Base-by-base conservation (phyloP, 2,113 vertebrate genomes). In the Furnarius figulus region DNA sequence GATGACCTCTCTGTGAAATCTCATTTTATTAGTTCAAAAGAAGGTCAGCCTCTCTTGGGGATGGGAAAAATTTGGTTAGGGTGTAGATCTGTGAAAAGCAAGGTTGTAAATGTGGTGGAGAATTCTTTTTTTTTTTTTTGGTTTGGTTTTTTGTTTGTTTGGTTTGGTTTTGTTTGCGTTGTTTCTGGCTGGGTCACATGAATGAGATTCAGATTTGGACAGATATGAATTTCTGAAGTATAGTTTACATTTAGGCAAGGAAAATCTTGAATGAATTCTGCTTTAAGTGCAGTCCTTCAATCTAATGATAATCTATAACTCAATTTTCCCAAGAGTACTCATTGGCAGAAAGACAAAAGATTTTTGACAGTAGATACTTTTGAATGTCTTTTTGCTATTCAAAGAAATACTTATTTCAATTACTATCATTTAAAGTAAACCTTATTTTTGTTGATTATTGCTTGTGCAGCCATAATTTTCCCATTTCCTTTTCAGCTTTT, bases 1-100 rank as follows among this genome's bases (percentile, higher is more conserved):
- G 63, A 33, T 15, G 27, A 59, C 3, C 1, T 39, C 6, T 71
- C 8, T 25, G 9, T 35, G 46, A 33, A 91, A 56, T 71, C 20
- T 35, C 6, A 17, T 22, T 73, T 65, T 42, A 5, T 73, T 87
- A 70, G 11, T 33, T 59, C 6, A 18, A 20, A 73, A n/a, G 6
- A 46, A 56, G 4, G 8, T 11, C 42, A n/a, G 3, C 1, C 12
- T 30, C 3, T 70, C 30, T 46, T 19, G 3, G 9, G 28, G 4
- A 46, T 31, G 6, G 8, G 20, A 85, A 59, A 67, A 84, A 30
- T 1, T 42, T 53, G 3, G 10, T 58, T 53, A 40, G 4, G 7
- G 3, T 87, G 8, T 46, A 85, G 16, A 20, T 31, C 19, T 88
- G 10, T 74, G 25, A 55, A 65, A 87, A 70, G 7, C 5, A 80